phyloP scores from a whole-genome alignment of 2,888 invertebrate species.

The Dyspetes luteomarginatus region DNA sequence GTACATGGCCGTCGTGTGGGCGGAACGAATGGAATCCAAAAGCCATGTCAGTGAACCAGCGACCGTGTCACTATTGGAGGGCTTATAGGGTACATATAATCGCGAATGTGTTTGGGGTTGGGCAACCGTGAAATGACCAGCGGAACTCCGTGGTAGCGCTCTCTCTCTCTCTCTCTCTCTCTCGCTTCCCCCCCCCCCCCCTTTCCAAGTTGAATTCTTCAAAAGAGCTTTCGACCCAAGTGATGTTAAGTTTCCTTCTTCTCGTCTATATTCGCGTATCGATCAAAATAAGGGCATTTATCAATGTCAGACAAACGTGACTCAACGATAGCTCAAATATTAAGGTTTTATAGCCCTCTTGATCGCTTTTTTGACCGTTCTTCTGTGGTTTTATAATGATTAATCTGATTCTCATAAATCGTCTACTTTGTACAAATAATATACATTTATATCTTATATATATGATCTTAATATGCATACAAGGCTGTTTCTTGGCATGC shows the following conservation, averaged over 20 bases:
- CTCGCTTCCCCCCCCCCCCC: slow-evolving; percentile 1
- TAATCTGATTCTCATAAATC: slow-evolving; percentile 52
- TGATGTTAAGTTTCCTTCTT: slow-evolving; percentile 42
- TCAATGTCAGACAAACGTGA: slow-evolving; percentile 70
- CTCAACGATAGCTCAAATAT: slow-evolving; percentile 58
- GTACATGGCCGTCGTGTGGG: slow-evolving; percentile 4
- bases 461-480: slow-evolving; percentile 1
- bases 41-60: slow-evolving; percentile 50
- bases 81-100: neutral
- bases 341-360: neutral
- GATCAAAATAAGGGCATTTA: slow-evolving; percentile 68
- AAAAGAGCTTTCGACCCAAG: slow-evolving; percentile 8
- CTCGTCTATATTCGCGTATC: slow-evolving; percentile 55
- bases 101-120: slow-evolving; percentile 36
- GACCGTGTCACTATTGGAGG: slow-evolving; percentile 23
- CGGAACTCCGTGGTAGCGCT: slow-evolving; percentile 13
- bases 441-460: slow-evolving; percentile 36
- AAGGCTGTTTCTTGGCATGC: neutral
- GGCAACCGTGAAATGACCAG: slow-evolving; percentile 64
- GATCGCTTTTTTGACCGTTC: neutral
- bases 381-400: slow-evolving; percentile 55
- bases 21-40: slow-evolving; percentile 56
- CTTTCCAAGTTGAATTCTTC: slow-evolving; percentile 22
- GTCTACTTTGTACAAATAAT: slow-evolving; percentile 31
- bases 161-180: slow-evolving; percentile 3